A percentile compares a stretch with the other conserved stretches of the same genome.
These are phyloP conservation scores for Bubalus kerabau DNA, from an alignment of 2,113 vertebrate genomes.

Conservation along the genomic window DNA sequence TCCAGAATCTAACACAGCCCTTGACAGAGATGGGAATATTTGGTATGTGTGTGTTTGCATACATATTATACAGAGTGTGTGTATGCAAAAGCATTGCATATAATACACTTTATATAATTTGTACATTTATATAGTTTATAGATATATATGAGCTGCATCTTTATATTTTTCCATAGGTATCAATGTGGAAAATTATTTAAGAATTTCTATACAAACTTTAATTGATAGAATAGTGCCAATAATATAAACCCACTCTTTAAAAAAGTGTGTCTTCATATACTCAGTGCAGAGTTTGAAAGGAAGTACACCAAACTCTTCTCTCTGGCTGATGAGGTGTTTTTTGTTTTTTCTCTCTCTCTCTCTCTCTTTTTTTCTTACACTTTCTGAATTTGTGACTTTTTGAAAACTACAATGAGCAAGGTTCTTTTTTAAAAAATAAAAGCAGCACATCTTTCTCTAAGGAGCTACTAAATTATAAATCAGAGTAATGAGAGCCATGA, in stretches of 20 bases:
- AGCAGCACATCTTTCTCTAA: neutral
- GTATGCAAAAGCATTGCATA: neutral
- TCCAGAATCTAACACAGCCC: neutral
- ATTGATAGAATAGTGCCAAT: neutral
- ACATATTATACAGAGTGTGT: neutral
- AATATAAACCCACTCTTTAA: neutral
- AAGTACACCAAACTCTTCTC: rapidly evolving
- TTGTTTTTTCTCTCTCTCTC: too few relatives aligned
- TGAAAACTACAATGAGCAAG: neutral
- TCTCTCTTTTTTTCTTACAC: neutral
- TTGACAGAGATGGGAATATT: neutral
- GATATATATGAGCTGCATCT: neutral
- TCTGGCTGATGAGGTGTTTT: neutral
- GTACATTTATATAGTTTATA: neutral
- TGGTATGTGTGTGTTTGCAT: neutral
- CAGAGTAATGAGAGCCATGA: rapidly evolving
- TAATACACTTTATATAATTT: neutral
- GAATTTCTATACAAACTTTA: neutral
- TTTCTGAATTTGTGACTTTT: neutral
- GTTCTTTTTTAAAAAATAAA: neutral
- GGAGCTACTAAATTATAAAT: neutral
- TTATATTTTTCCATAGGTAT: neutral
- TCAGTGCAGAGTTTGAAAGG: too few relatives aligned
- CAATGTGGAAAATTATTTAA: neutral
- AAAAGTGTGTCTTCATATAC: rapidly evolving